Evolutionary conservation across 2,113 vertebrate genomes (phyloP), one percentile per base, ranked within the genome.

Genomic region (Phoxinus phoxinus): DNA sequence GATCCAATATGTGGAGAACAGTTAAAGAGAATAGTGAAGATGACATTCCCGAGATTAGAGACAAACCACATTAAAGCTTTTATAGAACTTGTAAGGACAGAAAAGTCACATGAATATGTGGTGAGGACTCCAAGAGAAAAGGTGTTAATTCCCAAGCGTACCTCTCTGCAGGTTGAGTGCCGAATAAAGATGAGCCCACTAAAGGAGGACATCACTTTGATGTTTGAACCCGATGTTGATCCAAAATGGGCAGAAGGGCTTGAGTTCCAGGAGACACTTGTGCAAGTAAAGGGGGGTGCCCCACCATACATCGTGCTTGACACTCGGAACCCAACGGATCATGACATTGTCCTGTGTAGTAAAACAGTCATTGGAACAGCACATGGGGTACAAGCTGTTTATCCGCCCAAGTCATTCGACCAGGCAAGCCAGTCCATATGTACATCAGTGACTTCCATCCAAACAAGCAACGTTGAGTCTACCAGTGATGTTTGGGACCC

Each of bases 151-250:
- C 77, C 77, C 8, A 80, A 61, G 19, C 56, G 11, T 21, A 58
- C 56, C n/a, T n/a, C n/a, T n/a, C 32, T 80, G 35, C 56, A 56
- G 23, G 27, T 80, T 37, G 56, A 80, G 27, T 61, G 77, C 58
- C 10, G 10, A 80, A 12, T 80, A 37, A 32, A 80, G 9, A 61
- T 32, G 19, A 21, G 12, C 3, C 21, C 56, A 37, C 6, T 48
- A 1, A 81, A 65, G 41, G 79, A 81, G 12, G 79, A 65, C 12
- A 81, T 32, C 7, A 41, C 56, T n/a, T 35, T 80, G 17, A 63
- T 80, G 30, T 80, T 81, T 46, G 35, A 61, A 21, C 78, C 78
- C 17, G 78, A 81, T 11, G 4, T 73, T 13, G n/a, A 73, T 73
- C 21, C 37, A 9, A 23, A 41, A 13, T 46, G 71, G 71, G 4